Percentiles rank a stretch among this genome's conserved stretches.
Conservation (phyloP, 1,140 invertebrate species). For the Vanessa atalanta region DNA sequence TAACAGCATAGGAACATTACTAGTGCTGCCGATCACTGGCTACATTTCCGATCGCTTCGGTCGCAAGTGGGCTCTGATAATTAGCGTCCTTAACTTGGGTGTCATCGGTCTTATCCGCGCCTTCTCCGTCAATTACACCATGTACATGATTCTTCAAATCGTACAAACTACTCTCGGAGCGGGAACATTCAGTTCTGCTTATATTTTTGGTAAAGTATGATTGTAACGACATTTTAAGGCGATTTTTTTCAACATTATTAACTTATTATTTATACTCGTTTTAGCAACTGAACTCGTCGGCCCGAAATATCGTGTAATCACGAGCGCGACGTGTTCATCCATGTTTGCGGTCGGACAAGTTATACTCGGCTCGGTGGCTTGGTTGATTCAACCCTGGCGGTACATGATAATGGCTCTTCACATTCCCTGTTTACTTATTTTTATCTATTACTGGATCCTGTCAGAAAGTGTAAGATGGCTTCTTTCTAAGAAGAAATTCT, state of each 20-base stretch:
- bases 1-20: conserved; percentile 56
- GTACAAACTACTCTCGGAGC: conserved; percentile 82
- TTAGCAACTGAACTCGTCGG: conserved; percentile 89
- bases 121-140: conserved; percentile 84
- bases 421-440: conserved; percentile 84
- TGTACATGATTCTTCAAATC: conserved; percentile 84
- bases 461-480: conserved; percentile 88
- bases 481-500: conserved; percentile 84
- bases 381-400: conserved; percentile 87
- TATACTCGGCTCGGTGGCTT: conserved; percentile 85
- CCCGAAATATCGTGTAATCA: conserved; percentile 85
- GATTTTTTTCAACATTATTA: too few relatives aligned
- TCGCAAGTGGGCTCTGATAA: conserved; percentile 83
- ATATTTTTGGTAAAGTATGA: conserved; percentile 64
- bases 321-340: conserved; percentile 85
- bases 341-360: conserved; percentile 88
- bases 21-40: conserved; percentile 61
- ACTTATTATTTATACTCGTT: conserved; percentile 37
- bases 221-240: too few relatives aligned
- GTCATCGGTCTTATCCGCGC: conserved; percentile 83
- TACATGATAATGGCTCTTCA: conserved; percentile 85
- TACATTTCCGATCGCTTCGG: conserved; percentile 84
- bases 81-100: conserved; percentile 79
- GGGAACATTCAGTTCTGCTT: conserved; percentile 70
- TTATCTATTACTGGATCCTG: conserved; percentile 83